phyloP scores from a whole-genome alignment of 2,888 invertebrate genomes.

The Eueremaeus valkanovi region DNA sequence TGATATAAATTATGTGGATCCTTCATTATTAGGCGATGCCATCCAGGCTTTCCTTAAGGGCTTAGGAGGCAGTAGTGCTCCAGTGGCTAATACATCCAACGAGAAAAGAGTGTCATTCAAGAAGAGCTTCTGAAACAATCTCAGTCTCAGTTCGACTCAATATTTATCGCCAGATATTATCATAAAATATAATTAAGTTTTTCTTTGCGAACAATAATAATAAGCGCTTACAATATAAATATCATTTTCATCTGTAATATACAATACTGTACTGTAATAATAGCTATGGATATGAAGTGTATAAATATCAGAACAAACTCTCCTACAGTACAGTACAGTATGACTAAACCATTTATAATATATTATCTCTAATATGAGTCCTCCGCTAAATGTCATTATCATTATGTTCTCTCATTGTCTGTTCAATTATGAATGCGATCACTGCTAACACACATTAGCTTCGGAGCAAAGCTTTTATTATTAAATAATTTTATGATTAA shows the following conservation, averaged over 20 bases:
- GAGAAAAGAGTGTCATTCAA: slow-evolving; percentile 45
- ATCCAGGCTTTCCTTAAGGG: slow-evolving; percentile 45
- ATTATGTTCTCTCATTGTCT: background rate
- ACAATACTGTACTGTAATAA: too few relatives aligned
- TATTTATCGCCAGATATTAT: background rate
- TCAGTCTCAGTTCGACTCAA: too few relatives aligned
- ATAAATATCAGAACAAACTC: background rate
- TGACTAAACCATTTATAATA: background rate
- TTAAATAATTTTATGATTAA: background rate
- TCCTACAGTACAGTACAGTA: too few relatives aligned
- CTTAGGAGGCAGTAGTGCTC: slow-evolving; percentile 33
- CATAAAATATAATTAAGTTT: background rate
- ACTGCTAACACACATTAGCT: background rate
- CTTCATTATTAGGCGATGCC: slow-evolving; percentile 45
- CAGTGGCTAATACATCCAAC: background rate
- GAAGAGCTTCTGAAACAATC: slow-evolving; percentile 34
- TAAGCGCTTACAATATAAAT: background rate
- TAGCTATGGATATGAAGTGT: background rate
- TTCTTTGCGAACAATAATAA: background rate
- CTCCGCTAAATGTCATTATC: background rate
- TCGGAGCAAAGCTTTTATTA: background rate
- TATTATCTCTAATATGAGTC: background rate
- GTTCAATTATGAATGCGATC: background rate
- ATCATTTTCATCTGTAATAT: too few relatives aligned
- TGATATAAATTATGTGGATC: slow-evolving; percentile 45